These are phyloP conservation scores for Onychostoma macrolepis DNA, from an alignment of 2,113 vertebrate species.

Conservation along the genomic window DNA sequence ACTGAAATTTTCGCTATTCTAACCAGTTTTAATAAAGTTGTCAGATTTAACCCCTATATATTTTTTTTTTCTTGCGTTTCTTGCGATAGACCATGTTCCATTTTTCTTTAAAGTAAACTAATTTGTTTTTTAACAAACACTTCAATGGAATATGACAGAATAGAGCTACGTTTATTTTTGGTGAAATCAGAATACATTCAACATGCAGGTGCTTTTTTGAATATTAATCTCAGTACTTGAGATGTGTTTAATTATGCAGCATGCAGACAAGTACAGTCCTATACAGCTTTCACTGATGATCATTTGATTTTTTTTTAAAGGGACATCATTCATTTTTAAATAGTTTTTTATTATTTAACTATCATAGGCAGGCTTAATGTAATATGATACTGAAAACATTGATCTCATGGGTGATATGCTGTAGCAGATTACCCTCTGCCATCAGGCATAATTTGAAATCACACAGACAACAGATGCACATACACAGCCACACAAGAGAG, in stretches of 20 bases:
- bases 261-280: conserved; percentile 10
- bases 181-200: neutral
- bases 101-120: neutral
- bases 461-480: neutral
- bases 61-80: no score
- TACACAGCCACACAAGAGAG: neutral
- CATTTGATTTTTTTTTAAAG: neutral
- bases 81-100: no score
- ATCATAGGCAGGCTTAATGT: neutral
- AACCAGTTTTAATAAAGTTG: neutral
- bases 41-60: no score
- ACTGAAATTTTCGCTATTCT: neutral
- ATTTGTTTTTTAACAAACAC: neutral
- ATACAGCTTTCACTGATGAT: neutral
- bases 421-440: neutral
- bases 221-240: neutral
- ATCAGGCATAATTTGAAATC: conserved; percentile 19
- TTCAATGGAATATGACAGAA: neutral
- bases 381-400: conserved; percentile 20
- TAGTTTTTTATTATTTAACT: conserved; percentile 10
- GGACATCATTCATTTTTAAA: conserved; percentile 6
- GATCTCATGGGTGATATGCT: conserved; percentile 29
- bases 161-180: neutral
- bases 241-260: conserved; percentile 2
- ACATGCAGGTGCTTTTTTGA: neutral